Evolutionary conservation across 2,797 vertebrate genomes (phyloP).

Genomic region (Cryptoblepharus egeriae): DNA sequence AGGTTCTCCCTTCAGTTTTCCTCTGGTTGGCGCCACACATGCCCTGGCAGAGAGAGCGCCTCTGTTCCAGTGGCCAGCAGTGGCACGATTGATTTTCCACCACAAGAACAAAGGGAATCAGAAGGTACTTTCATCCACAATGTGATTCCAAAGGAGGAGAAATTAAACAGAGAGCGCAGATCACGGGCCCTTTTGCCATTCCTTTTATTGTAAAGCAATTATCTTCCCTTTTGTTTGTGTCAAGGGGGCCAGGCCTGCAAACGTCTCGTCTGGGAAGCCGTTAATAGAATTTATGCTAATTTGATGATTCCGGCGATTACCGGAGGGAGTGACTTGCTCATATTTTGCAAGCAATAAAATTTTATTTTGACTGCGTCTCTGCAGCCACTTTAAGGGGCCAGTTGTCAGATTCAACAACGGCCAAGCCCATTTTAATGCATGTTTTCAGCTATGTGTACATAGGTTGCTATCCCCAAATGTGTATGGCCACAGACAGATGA

Average conservation of each 20-base stretch:
- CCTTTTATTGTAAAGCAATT: constrained; percentile 68
- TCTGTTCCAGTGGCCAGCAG: constrained; percentile 2
- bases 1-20: background rate
- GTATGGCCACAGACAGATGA: background rate
- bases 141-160: constrained; percentile 37
- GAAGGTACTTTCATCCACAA: constrained; percentile 26
- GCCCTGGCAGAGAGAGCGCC: background rate
- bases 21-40: background rate
- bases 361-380: constrained; percentile 49
- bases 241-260: constrained; percentile 58
- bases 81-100: background rate
- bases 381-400: constrained; percentile 4
- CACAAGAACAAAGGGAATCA: constrained; percentile 35
- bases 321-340: constrained; percentile 62
- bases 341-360: constrained; percentile 63
- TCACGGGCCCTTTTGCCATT: constrained; percentile 51
- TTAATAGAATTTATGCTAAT: constrained; percentile 77
- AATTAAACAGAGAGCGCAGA: constrained; percentile 22
- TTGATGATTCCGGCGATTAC: constrained; percentile 66
- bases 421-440: background rate
- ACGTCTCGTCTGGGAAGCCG: constrained; percentile 64
- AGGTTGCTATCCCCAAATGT: background rate
- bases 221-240: constrained; percentile 70
- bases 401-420: constrained; percentile 8
- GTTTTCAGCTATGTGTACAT: background rate